Evolutionary conservation across 2,113 vertebrate genomes (phyloP), one percentile per base, ranked within the genome.

Genomic region (Thalassoma bifasciatum): DNA sequence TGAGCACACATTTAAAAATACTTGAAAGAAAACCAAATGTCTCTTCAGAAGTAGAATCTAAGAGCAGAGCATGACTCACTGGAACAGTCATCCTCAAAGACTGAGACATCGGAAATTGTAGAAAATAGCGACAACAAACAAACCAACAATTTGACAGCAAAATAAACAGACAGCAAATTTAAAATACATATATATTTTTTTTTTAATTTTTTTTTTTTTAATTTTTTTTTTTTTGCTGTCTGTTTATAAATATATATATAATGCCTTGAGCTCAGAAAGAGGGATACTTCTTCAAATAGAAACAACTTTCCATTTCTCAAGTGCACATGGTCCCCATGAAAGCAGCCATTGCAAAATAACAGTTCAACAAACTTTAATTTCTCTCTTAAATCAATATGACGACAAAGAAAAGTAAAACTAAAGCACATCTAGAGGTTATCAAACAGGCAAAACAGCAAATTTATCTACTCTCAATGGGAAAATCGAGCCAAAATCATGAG

Each of bases 401-500:
- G 3, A 30, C 30, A n/a, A 64, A 50, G 57, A 10, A 58, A 56
- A 81, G n/a, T 62, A n/a, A 71, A 36, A 79, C 26, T 78, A 49
- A 79, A 19, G 38, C 2, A 67, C 53, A 77, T 23, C 51, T 40
- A 53, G 22, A 11, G 49, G 19, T 36, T 13, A 23, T 57, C 46
- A 7, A 42, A 54, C 12, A 68, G 10, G 56, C 16, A 53, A 60
- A 68, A 66, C 2, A 21, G 9, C 11, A 50, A 23, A 50, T 51
- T 4, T 13, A 14, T 22, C 5, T 21, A 13, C 44, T 44, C 14
- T 38, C 59, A 44, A 46, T 46, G 17, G 44, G 14, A 66, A n/a
- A 76, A 71, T 57, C 37, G 1, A 65, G 58, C 10, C 4, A 42
- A 72, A 84, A 69, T 73, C 6, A 88, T 17, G 22, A 64, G 66